A percentile compares a stretch with the other conserved stretches of the same genome.
These are phyloP conservation scores for Lochmaea crataegi DNA, from an alignment of 2,888 invertebrate genomes.

Conservation along the genomic window DNA sequence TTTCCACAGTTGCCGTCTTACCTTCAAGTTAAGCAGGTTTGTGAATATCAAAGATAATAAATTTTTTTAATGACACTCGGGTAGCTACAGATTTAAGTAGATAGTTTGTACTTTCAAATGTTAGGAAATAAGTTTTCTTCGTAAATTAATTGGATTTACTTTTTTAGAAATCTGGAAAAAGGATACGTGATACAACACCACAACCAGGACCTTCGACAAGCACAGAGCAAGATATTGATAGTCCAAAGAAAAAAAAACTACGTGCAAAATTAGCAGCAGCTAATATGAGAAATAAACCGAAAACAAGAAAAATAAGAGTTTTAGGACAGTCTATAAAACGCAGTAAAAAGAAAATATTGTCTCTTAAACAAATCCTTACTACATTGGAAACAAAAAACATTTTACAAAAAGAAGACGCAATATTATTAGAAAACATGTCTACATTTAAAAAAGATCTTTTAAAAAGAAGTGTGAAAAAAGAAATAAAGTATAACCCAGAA, in stretches of 20 bases:
- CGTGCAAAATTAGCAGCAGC: not conserved
- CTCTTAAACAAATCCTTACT: not conserved
- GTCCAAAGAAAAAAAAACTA: not conserved
- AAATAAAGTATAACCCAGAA: conserved; percentile 34
- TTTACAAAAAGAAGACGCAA: too few relatives aligned
- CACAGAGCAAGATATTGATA: too few relatives aligned
- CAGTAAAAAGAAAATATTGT: not conserved
- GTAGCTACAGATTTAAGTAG: not conserved
- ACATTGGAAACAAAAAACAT: not conserved
- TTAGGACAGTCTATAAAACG: not conserved
- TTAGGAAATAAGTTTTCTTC: not conserved
- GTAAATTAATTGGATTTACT: too few relatives aligned
- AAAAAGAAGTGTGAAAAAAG: conserved; percentile 32
- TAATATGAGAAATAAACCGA: not conserved
- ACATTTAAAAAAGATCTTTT: too few relatives aligned
- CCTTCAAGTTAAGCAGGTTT: not conserved
- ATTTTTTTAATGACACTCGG: not conserved
- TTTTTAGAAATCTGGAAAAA: too few relatives aligned
- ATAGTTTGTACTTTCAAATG: not conserved
- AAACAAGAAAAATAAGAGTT: not conserved
- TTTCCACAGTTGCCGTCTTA: not conserved
- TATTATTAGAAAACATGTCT: too few relatives aligned
- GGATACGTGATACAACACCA: too few relatives aligned
- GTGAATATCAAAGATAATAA: too few relatives aligned
- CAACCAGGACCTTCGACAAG: too few relatives aligned